phyloP scores from a whole-genome alignment of 1,140 invertebrate genomes.

The Heliconius himera region DNA sequence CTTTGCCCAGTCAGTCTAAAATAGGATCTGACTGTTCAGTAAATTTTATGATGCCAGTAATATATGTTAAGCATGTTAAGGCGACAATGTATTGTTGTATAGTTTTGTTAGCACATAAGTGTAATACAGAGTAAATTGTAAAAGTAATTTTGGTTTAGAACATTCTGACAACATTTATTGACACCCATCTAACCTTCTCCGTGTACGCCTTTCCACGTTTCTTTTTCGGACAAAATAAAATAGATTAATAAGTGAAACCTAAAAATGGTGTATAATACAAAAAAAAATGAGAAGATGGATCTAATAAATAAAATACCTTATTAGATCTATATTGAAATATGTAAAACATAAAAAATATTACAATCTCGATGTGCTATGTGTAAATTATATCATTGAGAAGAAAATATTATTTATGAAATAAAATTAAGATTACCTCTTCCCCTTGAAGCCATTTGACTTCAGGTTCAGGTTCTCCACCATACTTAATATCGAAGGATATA shows the following conservation, averaged over 20 bases:
- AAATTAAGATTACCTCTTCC: conserved; percentile 83
- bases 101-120: conserved; percentile 72
- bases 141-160: conserved; percentile 66
- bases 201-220: conserved; percentile 78
- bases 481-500: conserved; percentile 96
- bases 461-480: conserved; percentile 96
- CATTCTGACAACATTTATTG: conserved; percentile 73
- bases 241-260: conserved; percentile 50
- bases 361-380: neutral
- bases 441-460: conserved; percentile 91
- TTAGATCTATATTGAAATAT: no score
- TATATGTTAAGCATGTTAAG: conserved; percentile 44
- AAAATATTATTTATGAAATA: neutral
- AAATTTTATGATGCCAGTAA: conserved; percentile 6
- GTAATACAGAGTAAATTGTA: conserved; percentile 57
- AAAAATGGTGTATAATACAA: neutral
- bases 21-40: neutral
- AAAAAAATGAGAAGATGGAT: neutral
- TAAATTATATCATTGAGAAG: neutral
- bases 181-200: conserved; percentile 75
- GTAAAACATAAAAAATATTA: no score
- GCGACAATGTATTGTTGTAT: conserved; percentile 41
- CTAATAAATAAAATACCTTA: neutral
- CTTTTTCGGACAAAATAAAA: conserved; percentile 75
- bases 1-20: neutral